A percentile compares a stretch with the other conserved stretches of the same genome.
These are phyloP conservation scores for Anguilla japonica DNA, from an alignment of 2,113 vertebrate species.

Conservation along the genomic window DNA sequence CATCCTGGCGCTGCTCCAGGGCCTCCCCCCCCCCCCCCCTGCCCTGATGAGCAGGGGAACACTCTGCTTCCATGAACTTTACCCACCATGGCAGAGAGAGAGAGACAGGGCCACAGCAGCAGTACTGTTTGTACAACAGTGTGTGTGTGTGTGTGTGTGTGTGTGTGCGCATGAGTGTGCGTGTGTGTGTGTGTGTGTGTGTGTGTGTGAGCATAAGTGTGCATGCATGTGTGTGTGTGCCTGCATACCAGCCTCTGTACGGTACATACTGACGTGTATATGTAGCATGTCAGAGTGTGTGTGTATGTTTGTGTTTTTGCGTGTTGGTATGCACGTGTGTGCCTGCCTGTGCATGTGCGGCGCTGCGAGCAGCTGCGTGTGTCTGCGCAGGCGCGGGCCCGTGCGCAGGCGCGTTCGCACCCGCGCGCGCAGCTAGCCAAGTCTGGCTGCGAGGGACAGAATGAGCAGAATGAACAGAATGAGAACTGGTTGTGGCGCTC, in stretches of 20 bases:
- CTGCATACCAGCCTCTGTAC: background rate
- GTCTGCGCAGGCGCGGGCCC: background rate
- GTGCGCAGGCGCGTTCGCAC: background rate
- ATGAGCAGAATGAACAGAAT: background rate
- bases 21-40: background rate
- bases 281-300: background rate
- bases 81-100: background rate
- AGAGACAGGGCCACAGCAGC: background rate
- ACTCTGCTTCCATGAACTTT: background rate
- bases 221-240: background rate
- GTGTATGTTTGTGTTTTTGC: background rate
- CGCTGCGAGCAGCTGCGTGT: background rate
- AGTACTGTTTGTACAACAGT: background rate
- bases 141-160: background rate
- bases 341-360: constrained; percentile 29
- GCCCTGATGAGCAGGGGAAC: background rate
- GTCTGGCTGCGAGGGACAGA: background rate
- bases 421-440: constrained; percentile 15
- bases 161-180: background rate
- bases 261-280: too few species aligned
- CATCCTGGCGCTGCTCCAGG: background rate
- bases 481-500: background rate
- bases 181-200: too few species aligned
- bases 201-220: background rate
- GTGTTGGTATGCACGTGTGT: background rate